Base-by-base conservation (phyloP, 2,888 invertebrate genomes). In the Mamestra brassicae region DNA sequence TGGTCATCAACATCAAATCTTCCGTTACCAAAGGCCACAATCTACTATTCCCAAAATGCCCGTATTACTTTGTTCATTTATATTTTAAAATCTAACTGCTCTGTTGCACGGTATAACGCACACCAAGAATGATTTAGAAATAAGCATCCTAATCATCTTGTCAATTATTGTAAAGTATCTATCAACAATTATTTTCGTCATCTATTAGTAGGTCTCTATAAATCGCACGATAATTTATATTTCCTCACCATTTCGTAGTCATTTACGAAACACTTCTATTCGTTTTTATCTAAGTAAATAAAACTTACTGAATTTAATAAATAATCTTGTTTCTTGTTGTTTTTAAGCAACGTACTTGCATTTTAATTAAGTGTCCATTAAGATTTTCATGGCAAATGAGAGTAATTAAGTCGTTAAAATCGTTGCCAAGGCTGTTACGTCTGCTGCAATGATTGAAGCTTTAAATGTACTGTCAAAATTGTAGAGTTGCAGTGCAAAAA, bases 401-500 rank as follows among this genome's bases (percentile, higher is more conserved):
- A 84, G 84, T 89, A 88, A 91, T 91, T 90, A 89, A 82, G 80
- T 85, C 81, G 83, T 85, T 85, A 81, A 82, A 85, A 81, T 80
- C 64, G 76, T 67, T 79, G 64, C 78, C 87, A 88, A 89, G 90
- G 89, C 80, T 84, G 65, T 64, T 70, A 66, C 82, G 72, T 81
- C 76, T 80, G 76, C 82, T 83, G 78, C 78, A 81, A 78, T 83
- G 83, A 80, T 82, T 83, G 82, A 80, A 81, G 72, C 55, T 81
- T 81, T 85, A 80, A 85, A 75, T 58, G 50, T 62, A 58, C 55
- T 71, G 67, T 67, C 71, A 77, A 81, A 76, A 60, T 64, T 69
- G 72, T 70, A 50, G 47, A 73, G 61, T 70, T 55, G 74, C 60
- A 47, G 17, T 52, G 71, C 42, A 63, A 69, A 71, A 65, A 72